Conservation (phyloP, 2,888 invertebrate species). For the Mythimna impura region DNA sequence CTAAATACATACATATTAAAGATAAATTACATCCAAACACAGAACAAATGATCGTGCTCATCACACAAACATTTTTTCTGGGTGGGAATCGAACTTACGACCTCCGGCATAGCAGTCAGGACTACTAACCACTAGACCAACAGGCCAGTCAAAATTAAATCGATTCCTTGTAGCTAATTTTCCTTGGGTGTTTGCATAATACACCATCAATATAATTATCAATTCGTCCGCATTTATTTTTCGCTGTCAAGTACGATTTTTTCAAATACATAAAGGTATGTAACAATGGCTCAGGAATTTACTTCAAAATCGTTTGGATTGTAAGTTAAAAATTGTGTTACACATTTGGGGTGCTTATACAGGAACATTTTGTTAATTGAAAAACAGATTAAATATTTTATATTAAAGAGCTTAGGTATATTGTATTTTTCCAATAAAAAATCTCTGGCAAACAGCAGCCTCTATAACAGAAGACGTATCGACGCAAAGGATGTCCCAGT, state of each 20-base stretch:
- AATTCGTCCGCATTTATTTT: background rate
- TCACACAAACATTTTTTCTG: too few relatives aligned
- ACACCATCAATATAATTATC: too few relatives aligned
- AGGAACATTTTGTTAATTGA: background rate
- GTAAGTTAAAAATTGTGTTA: background rate
- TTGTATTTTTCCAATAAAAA: conserved; percentile 11
- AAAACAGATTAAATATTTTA: background rate
- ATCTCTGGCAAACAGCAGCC: conserved; percentile 70
- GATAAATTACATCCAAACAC: too few relatives aligned
- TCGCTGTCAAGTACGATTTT: too few relatives aligned
- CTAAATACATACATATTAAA: too few relatives aligned
- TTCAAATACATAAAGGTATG: background rate
- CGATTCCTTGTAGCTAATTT: background rate
- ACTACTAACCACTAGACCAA: too few relatives aligned
- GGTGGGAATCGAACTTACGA: too few relatives aligned
- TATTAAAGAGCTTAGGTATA: background rate
- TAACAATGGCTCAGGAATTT: background rate
- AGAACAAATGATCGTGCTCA: too few relatives aligned
- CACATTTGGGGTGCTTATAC: background rate
- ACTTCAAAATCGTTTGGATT: background rate
- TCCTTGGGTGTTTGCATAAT: background rate
- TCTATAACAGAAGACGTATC: conserved; percentile 79
- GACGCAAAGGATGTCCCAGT: conserved; percentile 82
- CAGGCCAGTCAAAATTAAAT: background rate
- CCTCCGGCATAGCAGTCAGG: too few relatives aligned